Base-by-base conservation (phyloP, 1,140 invertebrate species). In the Papilio aristodemus region DNA sequence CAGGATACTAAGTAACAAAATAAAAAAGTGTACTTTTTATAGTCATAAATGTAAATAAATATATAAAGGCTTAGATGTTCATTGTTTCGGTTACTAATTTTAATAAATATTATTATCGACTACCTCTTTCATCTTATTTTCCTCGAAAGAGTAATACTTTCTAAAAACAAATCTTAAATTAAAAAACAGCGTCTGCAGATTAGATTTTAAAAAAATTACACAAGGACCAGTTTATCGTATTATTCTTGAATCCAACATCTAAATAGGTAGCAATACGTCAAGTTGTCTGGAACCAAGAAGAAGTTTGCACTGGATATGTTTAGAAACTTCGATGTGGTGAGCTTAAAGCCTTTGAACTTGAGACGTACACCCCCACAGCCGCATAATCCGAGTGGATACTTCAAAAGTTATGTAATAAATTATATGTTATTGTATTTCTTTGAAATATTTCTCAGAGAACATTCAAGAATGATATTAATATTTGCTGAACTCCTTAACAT, bases 281-380 rank as follows among this genome's bases (percentile, higher is more conserved):
- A 41, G 41, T 66, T 46, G 63, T 64, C 63, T 66, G 22, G 22
- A 46, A 66, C 11, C n/a, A 13, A 27, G 63, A 50, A 25, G n/a
- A 66, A 66, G 32, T 66, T 66, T 32, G 39, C 63, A 66, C 63
- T 66, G 39, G 39, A 66, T 66, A 66, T 66, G 63, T 66, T 66
- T 14, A 32, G 41, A 66, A 62, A 66, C 19, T 66, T 66, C 41
- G 62, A 41, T 43, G 63, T 66, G 63, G 63, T 22, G 43, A 64
- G 41, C 63, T 54, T 66, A 66, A 66, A 66, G 43, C 41, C 63
- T 62, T 62, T 38, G 59, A 62, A 62, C 32, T 66, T 32, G 41
- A 43, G 62, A 66, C 36, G 46, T 46, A 13, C 13, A 59, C 27
- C 43, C 22, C 63, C 43, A 14, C 22, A 27, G 39, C 63, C 63